Conservation (phyloP, 2,888 invertebrate species). For the Hirtodrosophila histrioides region DNA sequence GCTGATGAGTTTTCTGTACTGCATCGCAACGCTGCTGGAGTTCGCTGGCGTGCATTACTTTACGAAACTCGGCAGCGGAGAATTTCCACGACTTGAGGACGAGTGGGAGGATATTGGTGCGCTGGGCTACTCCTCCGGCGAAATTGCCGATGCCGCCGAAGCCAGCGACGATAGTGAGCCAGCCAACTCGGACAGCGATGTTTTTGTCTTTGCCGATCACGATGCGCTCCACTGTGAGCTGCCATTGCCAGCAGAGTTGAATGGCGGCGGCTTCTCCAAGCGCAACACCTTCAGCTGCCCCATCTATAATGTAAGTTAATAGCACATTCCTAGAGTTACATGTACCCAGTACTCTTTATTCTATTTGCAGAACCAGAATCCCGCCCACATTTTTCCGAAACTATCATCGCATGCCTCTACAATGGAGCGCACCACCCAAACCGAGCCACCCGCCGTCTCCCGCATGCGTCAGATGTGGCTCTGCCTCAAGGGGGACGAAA, state of each 20-base stretch:
- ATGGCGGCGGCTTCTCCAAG: conserved; percentile 83
- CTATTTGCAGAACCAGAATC: conserved; percentile 61
- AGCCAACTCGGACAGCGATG: conserved; percentile 54
- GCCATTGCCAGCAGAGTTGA: conserved; percentile 79
- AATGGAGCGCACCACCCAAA: conserved; percentile 93
- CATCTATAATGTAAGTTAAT: conserved; percentile 86
- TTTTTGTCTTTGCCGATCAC: conserved; percentile 57
- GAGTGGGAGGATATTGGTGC: conserved; percentile 91
- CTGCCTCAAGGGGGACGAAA: conserved; percentile 91
- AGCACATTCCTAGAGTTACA: too few species aligned
- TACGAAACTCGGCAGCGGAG: conserved; percentile 95
- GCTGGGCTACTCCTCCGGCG: conserved; percentile 85
- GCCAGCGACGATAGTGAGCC: conserved; percentile 61
- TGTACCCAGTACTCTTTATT: too few species aligned
- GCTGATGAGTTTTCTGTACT: conserved; percentile 96
- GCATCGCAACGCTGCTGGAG: conserved; percentile 95
- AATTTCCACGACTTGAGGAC: conserved; percentile 91
- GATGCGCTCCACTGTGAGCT: conserved; percentile 67
- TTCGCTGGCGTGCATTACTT: conserved; percentile 99
- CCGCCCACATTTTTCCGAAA: conserved; percentile 81
- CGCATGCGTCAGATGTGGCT: conserved; percentile 92
- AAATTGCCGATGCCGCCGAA: conserved; percentile 44
- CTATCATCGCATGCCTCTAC: conserved; percentile 86
- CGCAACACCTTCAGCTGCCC: conserved; percentile 87
- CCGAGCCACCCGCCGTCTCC: conserved; percentile 89